phyloP scores from a whole-genome alignment of 1,140 invertebrate species.

The Vanessa atalanta region DNA sequence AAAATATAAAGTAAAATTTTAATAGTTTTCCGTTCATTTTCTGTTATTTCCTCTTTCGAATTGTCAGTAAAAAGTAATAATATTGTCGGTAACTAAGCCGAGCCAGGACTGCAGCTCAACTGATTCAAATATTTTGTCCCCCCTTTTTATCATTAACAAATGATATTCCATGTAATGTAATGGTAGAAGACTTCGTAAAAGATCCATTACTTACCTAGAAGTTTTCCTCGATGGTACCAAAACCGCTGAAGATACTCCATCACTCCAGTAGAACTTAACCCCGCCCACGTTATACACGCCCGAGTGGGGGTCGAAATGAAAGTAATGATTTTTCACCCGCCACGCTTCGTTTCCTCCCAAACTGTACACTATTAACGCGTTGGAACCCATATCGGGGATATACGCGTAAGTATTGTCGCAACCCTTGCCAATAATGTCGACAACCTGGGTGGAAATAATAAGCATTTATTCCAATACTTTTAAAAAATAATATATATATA shows the following conservation, averaged over 20 bases:
- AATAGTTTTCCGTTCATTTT: no score
- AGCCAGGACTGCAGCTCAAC: no score
- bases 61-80: no score
- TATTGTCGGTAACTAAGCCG: no score
- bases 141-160: no score
- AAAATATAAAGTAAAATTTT: no score
- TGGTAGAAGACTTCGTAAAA: no score
- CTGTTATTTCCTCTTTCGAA: no score
- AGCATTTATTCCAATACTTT: no score
- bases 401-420: constrained; percentile 87
- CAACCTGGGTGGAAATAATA: constrained; percentile 64
- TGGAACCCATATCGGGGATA: constrained; percentile 86
- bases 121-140: no score
- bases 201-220: constrained; percentile 42
- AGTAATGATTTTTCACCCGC: constrained; percentile 87
- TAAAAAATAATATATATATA: no score
- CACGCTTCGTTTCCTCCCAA: constrained; percentile 85
- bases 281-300: constrained; percentile 86
- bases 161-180: no score
- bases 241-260: constrained; percentile 85
- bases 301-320: constrained; percentile 88
- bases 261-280: constrained; percentile 87
- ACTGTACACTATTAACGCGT: constrained; percentile 87
- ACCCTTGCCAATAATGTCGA: constrained; percentile 82
- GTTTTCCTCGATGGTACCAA: constrained; percentile 72